Evolutionary conservation across 2,113 vertebrate species (phyloP), one percentile per base, ranked within the genome.

Genomic region (Xiphias gladius): DNA sequence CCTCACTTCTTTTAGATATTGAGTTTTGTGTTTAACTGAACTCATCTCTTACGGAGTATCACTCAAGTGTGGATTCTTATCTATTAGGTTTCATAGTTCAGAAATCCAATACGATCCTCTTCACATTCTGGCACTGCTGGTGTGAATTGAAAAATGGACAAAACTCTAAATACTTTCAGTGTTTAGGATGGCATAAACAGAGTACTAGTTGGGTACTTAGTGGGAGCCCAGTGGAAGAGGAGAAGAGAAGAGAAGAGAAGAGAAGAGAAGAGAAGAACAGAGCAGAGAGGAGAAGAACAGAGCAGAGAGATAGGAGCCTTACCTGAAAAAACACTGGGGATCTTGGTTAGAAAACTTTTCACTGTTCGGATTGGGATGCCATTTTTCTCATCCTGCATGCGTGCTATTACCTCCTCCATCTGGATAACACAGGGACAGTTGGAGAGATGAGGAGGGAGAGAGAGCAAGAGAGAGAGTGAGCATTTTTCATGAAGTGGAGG

Each of bases 341-440:
- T 99, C 96, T 98, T 99, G 94, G 98, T 97, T 87, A 99, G 96
- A 94, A 99, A 99, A 93, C 97, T 99, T 96, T 99, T 99, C 91
- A 99, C 98, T 30, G 98, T 99, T 71, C 98, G 96, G 89, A 99
- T 99, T 35, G 97, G 97, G 93, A 99, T 99, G 83, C 98, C 97
- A 74, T 97, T 98, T 94, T 99, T 99, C 91, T 99, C 97, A 76
- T 98, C 97, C 93, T 99, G 98, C 98, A 99, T 99, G 63, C 96
- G 97, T 43, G 97, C 97, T 95, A 99, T 98, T 93, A 99, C 96
- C 0, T 99, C 97, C 94, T 99, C 98, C 97, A 99, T 99, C 98
- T 99, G 87, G 86, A 80, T 41, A 85, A 69, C 55, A 88, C 46
- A 86, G 46, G 20, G 62, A 87, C 41, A 88, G 75, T 11, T 28